Percentiles rank a stretch among this genome's conserved stretches.
Conservation (phyloP, 1,140 invertebrate genomes). For the Belonocnema kinseyi region DNA sequence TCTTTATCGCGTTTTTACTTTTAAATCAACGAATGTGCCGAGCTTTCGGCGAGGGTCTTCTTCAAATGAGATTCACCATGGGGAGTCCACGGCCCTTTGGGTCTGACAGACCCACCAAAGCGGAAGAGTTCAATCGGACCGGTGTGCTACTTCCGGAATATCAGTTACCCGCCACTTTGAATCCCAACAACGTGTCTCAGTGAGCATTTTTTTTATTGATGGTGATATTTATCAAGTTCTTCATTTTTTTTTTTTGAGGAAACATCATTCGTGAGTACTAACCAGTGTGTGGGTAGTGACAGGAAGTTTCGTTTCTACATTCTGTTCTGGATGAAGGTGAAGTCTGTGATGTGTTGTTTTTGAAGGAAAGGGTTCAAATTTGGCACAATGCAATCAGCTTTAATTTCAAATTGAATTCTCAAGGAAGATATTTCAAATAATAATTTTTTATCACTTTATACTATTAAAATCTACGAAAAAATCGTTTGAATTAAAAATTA, state of each 20-base stretch:
- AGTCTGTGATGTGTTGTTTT: no score
- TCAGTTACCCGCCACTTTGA: constrained; percentile 69
- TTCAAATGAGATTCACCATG: constrained; percentile 34
- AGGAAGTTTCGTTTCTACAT: no score
- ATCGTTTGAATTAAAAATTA: no score
- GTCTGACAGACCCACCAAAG: constrained; percentile 61
- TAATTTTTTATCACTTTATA: no score
- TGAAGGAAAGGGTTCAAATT: no score
- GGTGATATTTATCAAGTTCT: background rate
- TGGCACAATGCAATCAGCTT: no score
- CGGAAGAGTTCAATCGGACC: constrained; percentile 70
- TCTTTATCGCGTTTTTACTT: background rate
- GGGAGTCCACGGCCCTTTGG: constrained; percentile 63
- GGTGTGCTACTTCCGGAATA: constrained; percentile 71
- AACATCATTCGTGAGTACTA: constrained; percentile 13
- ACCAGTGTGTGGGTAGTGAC: background rate
- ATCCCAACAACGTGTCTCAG: constrained; percentile 70
- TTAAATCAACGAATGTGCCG: constrained; percentile 6
- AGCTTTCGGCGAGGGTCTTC: constrained; percentile 7
- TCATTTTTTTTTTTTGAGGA: background rate
- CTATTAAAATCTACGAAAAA: no score
- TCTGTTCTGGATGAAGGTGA: no score
- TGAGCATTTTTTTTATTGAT: constrained; percentile 57
- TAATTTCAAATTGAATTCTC: no score
- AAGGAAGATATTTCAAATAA: no score